These are phyloP conservation scores for Cyclura pinguis DNA, from an alignment of 2,797 vertebrate genomes.

Conservation along the genomic window DNA sequence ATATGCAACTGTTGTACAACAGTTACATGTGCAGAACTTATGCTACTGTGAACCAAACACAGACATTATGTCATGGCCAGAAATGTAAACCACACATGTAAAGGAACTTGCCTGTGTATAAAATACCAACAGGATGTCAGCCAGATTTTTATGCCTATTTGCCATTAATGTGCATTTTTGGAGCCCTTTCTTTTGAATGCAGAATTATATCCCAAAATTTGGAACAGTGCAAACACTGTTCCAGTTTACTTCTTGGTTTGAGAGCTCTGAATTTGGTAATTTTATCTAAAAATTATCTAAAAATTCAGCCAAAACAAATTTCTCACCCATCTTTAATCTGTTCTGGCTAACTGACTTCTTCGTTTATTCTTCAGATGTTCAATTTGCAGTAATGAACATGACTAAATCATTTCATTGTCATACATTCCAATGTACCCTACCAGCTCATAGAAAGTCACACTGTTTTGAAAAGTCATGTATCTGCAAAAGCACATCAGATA, in stretches of 20 bases:
- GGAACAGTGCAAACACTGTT: not conserved
- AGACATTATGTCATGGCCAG: too few relatives aligned
- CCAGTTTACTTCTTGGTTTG: not conserved
- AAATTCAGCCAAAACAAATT: not conserved
- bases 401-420: not conserved
- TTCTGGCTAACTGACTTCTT: slow-evolving; percentile 16
- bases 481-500: slow-evolving; percentile 22
- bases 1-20: too few relatives aligned
- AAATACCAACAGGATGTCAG: too few relatives aligned
- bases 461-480: slow-evolving; percentile 52
- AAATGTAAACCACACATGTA: too few relatives aligned
- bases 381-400: slow-evolving; percentile 6
- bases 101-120: too few relatives aligned
- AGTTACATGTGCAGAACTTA: too few relatives aligned
- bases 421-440: slow-evolving; percentile 22
- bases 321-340: not conserved
- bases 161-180: not conserved
- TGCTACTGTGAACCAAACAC: too few relatives aligned
- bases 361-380: not conserved
- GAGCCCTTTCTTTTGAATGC: not conserved
- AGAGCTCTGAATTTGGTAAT: not conserved
- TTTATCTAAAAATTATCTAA: too few relatives aligned
- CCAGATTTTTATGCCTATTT: not conserved
- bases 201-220: not conserved
- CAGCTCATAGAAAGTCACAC: slow-evolving; percentile 38